Evolutionary conservation across 2,797 vertebrate genomes (phyloP).

Genomic region (Uromys caudimaculatus): DNA sequence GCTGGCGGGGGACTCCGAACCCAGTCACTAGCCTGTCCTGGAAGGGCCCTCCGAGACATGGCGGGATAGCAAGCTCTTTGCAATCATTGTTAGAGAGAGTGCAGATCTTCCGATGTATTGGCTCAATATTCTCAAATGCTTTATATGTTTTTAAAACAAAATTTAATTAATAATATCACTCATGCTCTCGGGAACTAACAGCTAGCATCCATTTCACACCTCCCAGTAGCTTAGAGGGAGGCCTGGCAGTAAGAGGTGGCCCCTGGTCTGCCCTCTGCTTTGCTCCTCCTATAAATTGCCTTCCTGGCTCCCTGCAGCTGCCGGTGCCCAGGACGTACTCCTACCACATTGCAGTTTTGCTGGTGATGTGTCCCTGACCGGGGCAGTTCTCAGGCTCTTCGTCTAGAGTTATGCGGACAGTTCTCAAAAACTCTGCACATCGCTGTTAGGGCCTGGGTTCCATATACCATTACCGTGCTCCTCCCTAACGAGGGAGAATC

Average conservation of each 20-base stretch:
- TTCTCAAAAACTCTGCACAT: neutral
- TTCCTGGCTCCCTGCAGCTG: neutral
- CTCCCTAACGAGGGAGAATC: neutral
- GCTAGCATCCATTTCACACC: neutral
- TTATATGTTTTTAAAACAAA: slow-evolving; percentile 23
- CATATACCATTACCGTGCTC: neutral
- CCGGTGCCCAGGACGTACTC: neutral
- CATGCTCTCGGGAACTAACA: neutral
- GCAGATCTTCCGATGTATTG: neutral
- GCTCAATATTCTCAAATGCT: neutral
- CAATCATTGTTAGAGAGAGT: neutral
- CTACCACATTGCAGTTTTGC: slow-evolving; percentile 2
- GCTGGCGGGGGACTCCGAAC: too few relatives aligned
- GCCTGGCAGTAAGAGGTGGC: neutral
- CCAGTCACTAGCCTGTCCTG: too few relatives aligned
- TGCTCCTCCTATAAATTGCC: neutral
- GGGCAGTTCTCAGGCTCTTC: neutral
- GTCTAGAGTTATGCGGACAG: neutral
- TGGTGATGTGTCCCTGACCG: neutral
- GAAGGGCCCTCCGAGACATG: too few relatives aligned
- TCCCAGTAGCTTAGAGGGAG: neutral
- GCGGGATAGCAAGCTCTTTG: too few relatives aligned
- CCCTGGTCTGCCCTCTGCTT: neutral
- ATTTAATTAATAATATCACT: slow-evolving; percentile 18
- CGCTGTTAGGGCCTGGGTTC: neutral